phyloP scores from a whole-genome alignment of 2,113 vertebrate species.

The Pterocles burchelli region DNA sequence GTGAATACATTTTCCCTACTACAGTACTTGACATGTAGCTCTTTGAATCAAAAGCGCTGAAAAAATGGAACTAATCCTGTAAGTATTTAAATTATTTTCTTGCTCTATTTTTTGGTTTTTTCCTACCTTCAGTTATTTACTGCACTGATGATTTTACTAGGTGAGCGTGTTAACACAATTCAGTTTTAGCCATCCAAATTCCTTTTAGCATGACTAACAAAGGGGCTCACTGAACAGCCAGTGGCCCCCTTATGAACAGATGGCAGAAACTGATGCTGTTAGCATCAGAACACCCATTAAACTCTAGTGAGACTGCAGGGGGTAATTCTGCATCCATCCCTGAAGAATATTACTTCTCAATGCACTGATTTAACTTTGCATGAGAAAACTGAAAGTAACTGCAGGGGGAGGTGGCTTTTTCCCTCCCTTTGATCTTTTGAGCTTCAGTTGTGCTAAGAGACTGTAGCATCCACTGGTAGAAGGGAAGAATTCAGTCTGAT shows the following conservation, averaged over 20 bases:
- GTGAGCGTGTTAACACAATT: neutral
- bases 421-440: neutral
- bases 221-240: slow-evolving; percentile 1
- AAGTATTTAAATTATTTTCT: neutral
- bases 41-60: neutral
- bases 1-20: neutral
- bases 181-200: neutral
- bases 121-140: neutral
- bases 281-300: slow-evolving; percentile 17
- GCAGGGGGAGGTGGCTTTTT: neutral
- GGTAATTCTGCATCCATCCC: slow-evolving; percentile 10
- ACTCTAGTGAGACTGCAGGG: neutral
- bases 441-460: neutral
- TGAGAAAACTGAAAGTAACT: slow-evolving; percentile 5
- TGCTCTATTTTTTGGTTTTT: neutral
- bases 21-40: neutral
- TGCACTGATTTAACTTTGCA: neutral
- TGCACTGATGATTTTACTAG: neutral
- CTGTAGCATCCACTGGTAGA: neutral
- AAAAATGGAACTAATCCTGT: neutral
- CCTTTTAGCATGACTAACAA: slow-evolving; percentile 20
- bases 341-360: neutral
- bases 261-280: slow-evolving; percentile 7
- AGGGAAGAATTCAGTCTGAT: neutral
- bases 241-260: slow-evolving; percentile 27